Percentiles rank a stretch among this genome's conserved stretches.
phyloP scores from a whole-genome alignment of 30 jellyfish, hydroid and myxozoan species.

The Clytia hemisphaerica region DNA sequence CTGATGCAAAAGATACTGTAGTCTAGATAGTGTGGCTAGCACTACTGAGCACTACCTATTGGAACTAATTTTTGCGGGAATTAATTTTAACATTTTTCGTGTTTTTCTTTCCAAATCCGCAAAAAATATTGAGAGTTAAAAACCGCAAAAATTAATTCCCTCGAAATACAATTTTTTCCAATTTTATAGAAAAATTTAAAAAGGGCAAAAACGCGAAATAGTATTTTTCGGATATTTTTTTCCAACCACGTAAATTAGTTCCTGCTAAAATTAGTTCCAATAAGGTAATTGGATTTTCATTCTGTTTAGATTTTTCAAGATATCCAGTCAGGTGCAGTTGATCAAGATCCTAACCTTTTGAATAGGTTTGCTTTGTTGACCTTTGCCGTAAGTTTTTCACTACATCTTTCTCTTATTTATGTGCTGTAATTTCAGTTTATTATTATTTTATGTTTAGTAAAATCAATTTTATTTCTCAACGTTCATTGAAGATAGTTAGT shows the following conservation, averaged over 20 bases:
- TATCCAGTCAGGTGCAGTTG: constrained; percentile 57
- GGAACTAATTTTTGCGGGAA: no score
- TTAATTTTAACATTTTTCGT: no score
- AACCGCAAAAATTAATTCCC: no score
- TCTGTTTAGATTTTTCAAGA: constrained; percentile 52
- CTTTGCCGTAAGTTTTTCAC: constrained; percentile 68
- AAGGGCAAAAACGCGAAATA: background rate
- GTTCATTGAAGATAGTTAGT: no score
- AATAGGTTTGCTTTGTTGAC: constrained; percentile 60
- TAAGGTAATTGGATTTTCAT: background rate
- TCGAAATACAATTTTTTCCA: background rate
- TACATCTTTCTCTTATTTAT: background rate
- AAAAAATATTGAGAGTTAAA: background rate
- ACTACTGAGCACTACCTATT: no score
- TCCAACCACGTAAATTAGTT: background rate
- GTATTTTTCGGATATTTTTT: background rate
- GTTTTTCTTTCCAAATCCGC: no score
- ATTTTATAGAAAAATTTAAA: no score
- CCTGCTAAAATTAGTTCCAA: background rate
- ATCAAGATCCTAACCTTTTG: constrained; percentile 40
- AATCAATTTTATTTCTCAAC: background rate
- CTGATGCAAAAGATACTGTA: no score
- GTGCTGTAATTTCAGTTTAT: background rate
- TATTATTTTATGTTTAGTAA: background rate
- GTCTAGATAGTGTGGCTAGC: no score